Evolutionary conservation across 2,797 vertebrate species (phyloP).

Genomic region (Mormyrus proboscirostris): DNA sequence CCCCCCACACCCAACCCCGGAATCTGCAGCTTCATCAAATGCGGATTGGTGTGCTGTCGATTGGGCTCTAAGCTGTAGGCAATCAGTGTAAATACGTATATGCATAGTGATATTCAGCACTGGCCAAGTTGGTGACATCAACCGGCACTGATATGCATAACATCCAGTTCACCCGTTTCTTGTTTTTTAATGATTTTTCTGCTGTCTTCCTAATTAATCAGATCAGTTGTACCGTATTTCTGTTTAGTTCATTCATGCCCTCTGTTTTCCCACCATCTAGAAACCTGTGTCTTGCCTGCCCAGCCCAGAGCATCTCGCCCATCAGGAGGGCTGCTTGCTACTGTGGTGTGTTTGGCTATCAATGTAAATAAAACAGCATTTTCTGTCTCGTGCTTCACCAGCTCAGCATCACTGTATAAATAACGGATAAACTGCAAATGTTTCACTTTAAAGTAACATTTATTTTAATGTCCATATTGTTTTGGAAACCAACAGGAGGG

Average conservation of each 20-base stretch:
- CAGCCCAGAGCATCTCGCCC: neutral
- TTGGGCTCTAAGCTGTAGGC: neutral
- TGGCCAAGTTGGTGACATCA: neutral
- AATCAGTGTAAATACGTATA: constrained; percentile 29
- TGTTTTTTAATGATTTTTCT: neutral
- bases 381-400: neutral
- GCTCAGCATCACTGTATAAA: neutral
- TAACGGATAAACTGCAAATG: neutral
- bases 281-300: neutral
- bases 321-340: neutral
- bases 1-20: constrained; percentile 38
- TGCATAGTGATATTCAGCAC: neutral
- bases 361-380: neutral
- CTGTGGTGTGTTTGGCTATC: neutral
- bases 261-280: neutral
- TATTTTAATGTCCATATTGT: neutral
- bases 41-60: constrained; percentile 47
- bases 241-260: neutral
- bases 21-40: constrained; percentile 70
- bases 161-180: neutral
- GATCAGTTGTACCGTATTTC: neutral
- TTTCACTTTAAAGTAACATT: neutral
- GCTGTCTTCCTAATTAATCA: neutral
- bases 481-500: neutral
- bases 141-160: neutral